Conservation (phyloP, 2,113 vertebrate genomes). For the Indri indri region DNA sequence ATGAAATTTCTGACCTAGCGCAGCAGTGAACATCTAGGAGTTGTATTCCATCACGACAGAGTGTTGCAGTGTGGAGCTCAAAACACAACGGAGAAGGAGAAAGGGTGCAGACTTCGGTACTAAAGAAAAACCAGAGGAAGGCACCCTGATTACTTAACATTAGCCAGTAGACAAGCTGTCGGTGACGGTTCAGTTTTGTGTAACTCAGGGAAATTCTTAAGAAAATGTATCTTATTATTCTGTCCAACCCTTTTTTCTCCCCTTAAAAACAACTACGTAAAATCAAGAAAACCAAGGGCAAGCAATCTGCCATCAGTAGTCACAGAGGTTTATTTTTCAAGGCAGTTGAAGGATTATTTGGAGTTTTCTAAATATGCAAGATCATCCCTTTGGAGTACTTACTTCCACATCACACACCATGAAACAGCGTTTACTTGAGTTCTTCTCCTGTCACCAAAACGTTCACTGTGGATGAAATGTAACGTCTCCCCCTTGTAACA, state of each 20-base stretch:
- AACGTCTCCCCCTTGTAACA: slow-evolving; percentile 27
- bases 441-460: slow-evolving; percentile 58
- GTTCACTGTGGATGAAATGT: slow-evolving; percentile 37
- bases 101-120: background rate
- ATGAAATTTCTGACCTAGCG: slow-evolving; percentile 7
- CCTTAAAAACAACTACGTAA: slow-evolving; percentile 24
- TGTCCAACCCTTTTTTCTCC: background rate
- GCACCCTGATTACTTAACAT: slow-evolving; percentile 35
- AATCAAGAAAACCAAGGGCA: slow-evolving; percentile 38
- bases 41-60: background rate
- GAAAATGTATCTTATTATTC: slow-evolving; percentile 27
- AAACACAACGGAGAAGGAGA: background rate
- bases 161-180: slow-evolving; percentile 8
- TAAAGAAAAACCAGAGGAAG: slow-evolving; percentile 38
- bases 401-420: background rate
- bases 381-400: background rate
- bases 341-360: background rate
- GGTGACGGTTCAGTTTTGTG: background rate
- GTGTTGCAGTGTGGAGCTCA: background rate
- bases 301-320: background rate
- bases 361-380: background rate
- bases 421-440: slow-evolving; percentile 64
- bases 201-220: background rate
- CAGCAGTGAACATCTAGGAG: background rate
- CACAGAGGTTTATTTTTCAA: background rate